Evolutionary conservation across 2,797 vertebrate genomes (phyloP), one percentile per base, ranked within the genome.

Genomic region (Todus mexicanus): DNA sequence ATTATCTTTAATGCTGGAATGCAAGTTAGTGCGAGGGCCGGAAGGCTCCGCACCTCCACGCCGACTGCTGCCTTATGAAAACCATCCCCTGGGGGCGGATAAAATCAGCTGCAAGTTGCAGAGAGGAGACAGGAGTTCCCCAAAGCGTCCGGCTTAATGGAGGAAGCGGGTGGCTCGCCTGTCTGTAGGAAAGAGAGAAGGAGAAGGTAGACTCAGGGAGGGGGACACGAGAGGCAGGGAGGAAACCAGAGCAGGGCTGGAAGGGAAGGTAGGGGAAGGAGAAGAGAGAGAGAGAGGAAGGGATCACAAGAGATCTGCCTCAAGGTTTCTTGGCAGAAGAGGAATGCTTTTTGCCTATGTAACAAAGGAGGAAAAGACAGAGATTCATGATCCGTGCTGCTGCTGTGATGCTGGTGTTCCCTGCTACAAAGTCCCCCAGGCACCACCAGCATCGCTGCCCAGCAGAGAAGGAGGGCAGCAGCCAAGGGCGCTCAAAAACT

Each of bases 1-100:
- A 87, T 87, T 97, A 97, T 96, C 95, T 96, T 88, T 91, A 92
- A 60, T 75, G 88, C 71, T 75, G 94, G 97, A 97, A 96, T 86
- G 96, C 93, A 94, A 90, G 97, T 77, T 66, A 90, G 88, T n/a
- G 93, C 4, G 15, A 97, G 94, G 69, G 94, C 94, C 87, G 95
- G 97, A 96, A 97, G 96, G 90, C 92, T 97, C 94, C 2, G 86
- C 93, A 95, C 96, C 93, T 95, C 93, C 23, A 22, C 2, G 19
- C 75, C 91, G 96, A 71, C 95, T 91, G 95, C 97, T 96, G 95
- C 95, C 90, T 93, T 60, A 75, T 42, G 92, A 71, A 96, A 95
- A 87, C 88, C 91, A 60, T 94, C 94, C 96, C 93, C 89, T 29
- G 26, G 89, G 84, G 85, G 11, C 61, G 80, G 91, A 95, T 76